These are phyloP conservation scores for Blera fallax DNA, from an alignment of 2,888 invertebrate species.

Conservation along the genomic window DNA sequence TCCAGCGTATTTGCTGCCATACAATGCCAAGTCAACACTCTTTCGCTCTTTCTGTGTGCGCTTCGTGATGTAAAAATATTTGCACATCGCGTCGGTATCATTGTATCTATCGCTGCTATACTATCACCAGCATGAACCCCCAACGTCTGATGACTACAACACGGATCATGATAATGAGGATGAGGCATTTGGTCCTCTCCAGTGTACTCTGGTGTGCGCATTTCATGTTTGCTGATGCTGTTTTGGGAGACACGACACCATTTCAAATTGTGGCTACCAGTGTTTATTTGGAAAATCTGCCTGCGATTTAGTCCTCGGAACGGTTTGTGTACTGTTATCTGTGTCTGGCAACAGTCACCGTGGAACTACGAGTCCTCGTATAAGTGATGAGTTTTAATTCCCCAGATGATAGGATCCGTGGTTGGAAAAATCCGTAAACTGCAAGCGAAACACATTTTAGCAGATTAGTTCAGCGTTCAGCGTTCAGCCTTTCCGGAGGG, in stretches of 20 bases:
- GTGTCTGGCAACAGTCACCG: slow-evolving; percentile 19
- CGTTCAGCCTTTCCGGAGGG: slow-evolving; percentile 21
- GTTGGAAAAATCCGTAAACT: slow-evolving; percentile 25
- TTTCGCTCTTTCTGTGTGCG: background rate
- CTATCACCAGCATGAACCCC: slow-evolving; percentile 6
- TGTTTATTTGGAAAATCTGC: slow-evolving; percentile 55
- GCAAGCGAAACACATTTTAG: slow-evolving; percentile 68
- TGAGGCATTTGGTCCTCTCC: slow-evolving; percentile 19
- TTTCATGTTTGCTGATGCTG: slow-evolving; percentile 52
- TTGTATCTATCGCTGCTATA: background rate
- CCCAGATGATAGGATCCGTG: slow-evolving; percentile 50
- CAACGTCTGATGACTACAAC: slow-evolving; percentile 21
- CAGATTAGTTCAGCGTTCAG: slow-evolving; percentile 63
- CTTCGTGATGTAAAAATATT: slow-evolving; percentile 41
- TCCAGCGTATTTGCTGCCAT: background rate
- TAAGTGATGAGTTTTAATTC: slow-evolving; percentile 71
- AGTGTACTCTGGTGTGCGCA: background rate
- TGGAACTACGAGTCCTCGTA: too few species aligned
- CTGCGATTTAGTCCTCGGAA: slow-evolving; percentile 48
- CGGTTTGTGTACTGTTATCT: slow-evolving; percentile 13
- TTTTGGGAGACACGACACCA: slow-evolving; percentile 54
- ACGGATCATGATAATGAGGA: slow-evolving; percentile 52
- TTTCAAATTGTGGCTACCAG: slow-evolving; percentile 55
- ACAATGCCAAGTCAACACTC: background rate
- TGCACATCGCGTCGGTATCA: slow-evolving; percentile 38